Conservation (phyloP, 2,113 vertebrate genomes). For the Ptyas mucosa region DNA sequence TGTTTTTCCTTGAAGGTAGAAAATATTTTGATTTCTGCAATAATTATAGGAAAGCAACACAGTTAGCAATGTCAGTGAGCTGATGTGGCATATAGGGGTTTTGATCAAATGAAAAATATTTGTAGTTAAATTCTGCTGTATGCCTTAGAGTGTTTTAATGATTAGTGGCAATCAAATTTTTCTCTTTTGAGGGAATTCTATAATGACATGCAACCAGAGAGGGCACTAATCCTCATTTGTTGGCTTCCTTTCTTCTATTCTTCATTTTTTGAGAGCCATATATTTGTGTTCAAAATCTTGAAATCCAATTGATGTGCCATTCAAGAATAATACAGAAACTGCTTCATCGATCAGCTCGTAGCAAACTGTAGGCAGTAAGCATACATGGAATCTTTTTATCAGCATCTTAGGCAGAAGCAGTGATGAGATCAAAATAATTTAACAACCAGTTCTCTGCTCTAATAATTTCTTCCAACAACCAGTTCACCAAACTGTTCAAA, state of each 20-base stretch:
- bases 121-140: constrained; percentile 26
- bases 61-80: neutral
- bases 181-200: constrained; percentile 17
- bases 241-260: constrained; percentile 9
- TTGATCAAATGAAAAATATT: constrained; percentile 32
- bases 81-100: constrained; percentile 23
- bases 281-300: neutral
- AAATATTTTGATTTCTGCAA: constrained; percentile 47
- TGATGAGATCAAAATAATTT: too few relatives aligned
- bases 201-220: constrained; percentile 1
- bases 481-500: too few relatives aligned
- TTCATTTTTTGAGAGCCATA: neutral
- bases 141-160: constrained; percentile 36
- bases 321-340: neutral
- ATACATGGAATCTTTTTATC: neutral
- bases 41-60: constrained; percentile 30
- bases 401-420: neutral
- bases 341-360: neutral
- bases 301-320: neutral
- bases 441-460: too few relatives aligned
- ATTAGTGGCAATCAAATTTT: constrained; percentile 27
- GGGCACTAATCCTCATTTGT: neutral
- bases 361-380: neutral
- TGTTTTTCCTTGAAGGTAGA: constrained; percentile 50
- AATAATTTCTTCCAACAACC: too few relatives aligned